These are phyloP conservation scores for Galerucella calmariensis DNA, from an alignment of 2,888 invertebrate species.

Conservation along the genomic window DNA sequence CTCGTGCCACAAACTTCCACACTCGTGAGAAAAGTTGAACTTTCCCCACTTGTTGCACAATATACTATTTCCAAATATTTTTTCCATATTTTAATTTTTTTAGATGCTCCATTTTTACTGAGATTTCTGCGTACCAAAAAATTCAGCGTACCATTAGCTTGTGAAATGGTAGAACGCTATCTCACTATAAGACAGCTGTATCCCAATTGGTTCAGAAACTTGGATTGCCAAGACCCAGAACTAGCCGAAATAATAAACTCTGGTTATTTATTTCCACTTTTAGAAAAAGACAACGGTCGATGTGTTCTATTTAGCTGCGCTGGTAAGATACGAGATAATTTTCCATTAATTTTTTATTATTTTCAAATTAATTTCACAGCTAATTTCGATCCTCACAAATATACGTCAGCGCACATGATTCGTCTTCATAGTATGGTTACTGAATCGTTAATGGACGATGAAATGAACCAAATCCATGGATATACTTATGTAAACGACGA, in stretches of 20 bases:
- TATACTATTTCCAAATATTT: too few species aligned
- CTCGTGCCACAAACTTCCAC: too few species aligned
- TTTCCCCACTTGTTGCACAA: too few species aligned
- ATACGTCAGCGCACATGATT: conserved; percentile 85
- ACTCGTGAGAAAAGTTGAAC: too few species aligned
- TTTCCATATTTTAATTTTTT: conserved; percentile 38
- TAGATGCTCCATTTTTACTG: conserved; percentile 83
- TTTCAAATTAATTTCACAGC: conserved; percentile 70
- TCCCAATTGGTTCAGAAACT: conserved; percentile 86
- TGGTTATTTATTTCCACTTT: conserved; percentile 81
- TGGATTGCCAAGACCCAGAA: conserved; percentile 83
- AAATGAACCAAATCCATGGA: conserved; percentile 84
- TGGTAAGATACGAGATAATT: neutral
- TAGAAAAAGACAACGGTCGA: conserved; percentile 81
- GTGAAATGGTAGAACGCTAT: conserved; percentile 89
- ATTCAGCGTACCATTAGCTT: conserved; percentile 86
- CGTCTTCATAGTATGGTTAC: conserved; percentile 87
- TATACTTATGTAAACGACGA: conserved; percentile 87
- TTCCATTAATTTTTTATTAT: conserved; percentile 70
- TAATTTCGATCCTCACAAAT: conserved; percentile 65
- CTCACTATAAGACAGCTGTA: conserved; percentile 85
- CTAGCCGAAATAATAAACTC: conserved; percentile 83
- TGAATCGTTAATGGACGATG: conserved; percentile 86
- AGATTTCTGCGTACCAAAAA: conserved; percentile 89
- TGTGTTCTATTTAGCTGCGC: conserved; percentile 58